Conservation (phyloP, 2,113 vertebrate genomes). For the Pedionomus torquatus region DNA sequence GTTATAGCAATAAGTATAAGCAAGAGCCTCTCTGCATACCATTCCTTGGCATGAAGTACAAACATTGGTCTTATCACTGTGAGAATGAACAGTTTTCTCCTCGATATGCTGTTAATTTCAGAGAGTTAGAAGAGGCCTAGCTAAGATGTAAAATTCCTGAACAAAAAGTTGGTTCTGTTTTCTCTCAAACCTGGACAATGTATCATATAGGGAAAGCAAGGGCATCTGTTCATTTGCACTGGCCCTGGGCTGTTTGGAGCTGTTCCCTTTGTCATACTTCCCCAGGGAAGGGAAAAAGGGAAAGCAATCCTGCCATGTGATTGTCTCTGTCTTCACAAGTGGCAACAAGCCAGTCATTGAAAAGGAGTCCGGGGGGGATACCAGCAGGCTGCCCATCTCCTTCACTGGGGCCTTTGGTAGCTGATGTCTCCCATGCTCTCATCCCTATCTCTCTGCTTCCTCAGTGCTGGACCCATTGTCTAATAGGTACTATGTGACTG, state of each 20-base stretch:
- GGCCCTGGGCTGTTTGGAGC: background rate
- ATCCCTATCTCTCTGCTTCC: background rate
- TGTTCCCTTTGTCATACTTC: background rate
- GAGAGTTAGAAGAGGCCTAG: too few species aligned
- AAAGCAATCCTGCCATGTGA: rapidly evolving
- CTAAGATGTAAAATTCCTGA: too few species aligned
- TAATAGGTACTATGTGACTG: background rate
- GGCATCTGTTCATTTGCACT: background rate
- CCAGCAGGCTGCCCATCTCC: background rate
- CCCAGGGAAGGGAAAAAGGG: background rate
- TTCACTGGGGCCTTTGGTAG: background rate
- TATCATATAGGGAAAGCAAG: background rate
- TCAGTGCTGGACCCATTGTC: background rate
- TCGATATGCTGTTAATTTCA: too few species aligned
- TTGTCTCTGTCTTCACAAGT: background rate
- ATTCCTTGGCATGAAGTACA: too few species aligned
- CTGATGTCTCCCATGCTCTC: background rate
- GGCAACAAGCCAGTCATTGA: background rate
- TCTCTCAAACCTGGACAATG: too few species aligned
- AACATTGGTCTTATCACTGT: too few species aligned
- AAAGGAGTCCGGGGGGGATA: background rate
- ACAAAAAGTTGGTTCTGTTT: too few species aligned
- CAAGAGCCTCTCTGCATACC: too few species aligned
- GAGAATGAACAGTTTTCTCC: too few species aligned
- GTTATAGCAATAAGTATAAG: too few species aligned